Evolutionary conservation across 2,113 vertebrate species (phyloP), one percentile per base, ranked within the genome.

Genomic region (Lipophrys pholis): DNA sequence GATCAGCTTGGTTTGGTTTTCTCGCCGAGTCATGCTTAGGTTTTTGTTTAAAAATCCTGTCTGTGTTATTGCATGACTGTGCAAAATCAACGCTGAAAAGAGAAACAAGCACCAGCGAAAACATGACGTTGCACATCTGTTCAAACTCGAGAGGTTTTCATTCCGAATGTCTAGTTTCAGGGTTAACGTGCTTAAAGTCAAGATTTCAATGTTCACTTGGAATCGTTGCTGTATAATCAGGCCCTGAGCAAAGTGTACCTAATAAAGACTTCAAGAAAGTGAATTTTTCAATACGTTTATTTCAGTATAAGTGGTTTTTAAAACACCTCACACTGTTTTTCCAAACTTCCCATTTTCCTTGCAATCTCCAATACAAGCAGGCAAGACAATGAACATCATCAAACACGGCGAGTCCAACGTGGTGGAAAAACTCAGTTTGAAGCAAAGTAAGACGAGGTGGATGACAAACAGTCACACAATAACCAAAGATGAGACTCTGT

Each of bases 211-310:
- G n/a, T n/a, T 30, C 21, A 30, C 21, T 30, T 4, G 21, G 21
- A 30, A 30, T 30, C 21, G 21, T 30, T 30, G 21, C n/a, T n/a
- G n/a, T n/a, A n/a, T n/a, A n/a, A n/a, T n/a, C n/a, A n/a, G n/a
- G n/a, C n/a, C n/a, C n/a, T n/a, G n/a, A n/a, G 5, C 35, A 35
- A 36, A 16, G 11, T 12, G 4, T 45, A 45, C 43, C 7, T 14
- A 30, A n/a, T 16, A 11, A 21, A 51, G 7, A 15, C n/a, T 10
- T 9, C 9, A 15, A 0, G 21, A 11, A 15, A n/a, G 60, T 75
- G 51, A 39, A 1, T 75, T 86, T 91, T 93, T 93, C 81, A 87
- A 78, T 66, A 81, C 81, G 66, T 94, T 94, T 94, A 94, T 94
- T 94, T 92, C 87, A 90, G 83, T 84, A 90, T 84, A 91, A 84